Base-by-base conservation (phyloP, 2,888 invertebrate genomes). In the Sepioteuthis lessoniana region DNA sequence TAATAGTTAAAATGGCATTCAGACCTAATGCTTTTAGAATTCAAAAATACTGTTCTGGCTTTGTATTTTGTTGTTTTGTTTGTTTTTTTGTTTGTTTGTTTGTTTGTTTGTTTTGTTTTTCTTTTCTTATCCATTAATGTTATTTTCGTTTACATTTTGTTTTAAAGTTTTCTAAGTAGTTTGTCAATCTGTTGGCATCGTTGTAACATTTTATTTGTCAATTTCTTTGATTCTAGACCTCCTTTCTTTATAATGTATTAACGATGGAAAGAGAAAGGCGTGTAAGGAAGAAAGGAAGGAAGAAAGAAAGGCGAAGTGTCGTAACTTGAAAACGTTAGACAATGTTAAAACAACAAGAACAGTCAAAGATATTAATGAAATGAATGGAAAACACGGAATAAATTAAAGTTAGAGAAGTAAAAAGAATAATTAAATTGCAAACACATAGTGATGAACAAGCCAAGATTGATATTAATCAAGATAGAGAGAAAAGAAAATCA, bases 21-120 rank as follows among this genome's bases (percentile, higher is more conserved):
- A 76, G n/a, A n/a, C 76, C n/a, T 10, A 76, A 76, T 76, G 76
- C 76, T 76, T 76, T 76, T 76, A 76, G 76, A n/a, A 76, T 76
- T 76, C n/a, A n/a, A n/a, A 21, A n/a, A 76, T n/a, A n/a, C n/a
- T n/a, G n/a, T n/a, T n/a, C n/a, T n/a, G n/a, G n/a, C n/a, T n/a
- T n/a, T n/a, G n/a, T n/a, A n/a, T n/a, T n/a, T n/a, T n/a, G n/a
- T n/a, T n/a, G n/a, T n/a, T n/a, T 0, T 0, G 76, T n/a, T 2
- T n/a, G 13, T 35, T 8, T 28, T 55, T 55, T 8, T 60, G 28
- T 60, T 13, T 76, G n/a, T n/a, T n/a, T n/a, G n/a, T n/a, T 0
- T 0, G 76, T n/a, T 2, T n/a, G 13, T 35, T 8, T 28, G 5
- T 55, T 55, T 8, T 60, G 28, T 60, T 13, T 76, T 76, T 76